Base-by-base conservation (phyloP, 2,113 vertebrate species). In the Pao palembangensis region DNA sequence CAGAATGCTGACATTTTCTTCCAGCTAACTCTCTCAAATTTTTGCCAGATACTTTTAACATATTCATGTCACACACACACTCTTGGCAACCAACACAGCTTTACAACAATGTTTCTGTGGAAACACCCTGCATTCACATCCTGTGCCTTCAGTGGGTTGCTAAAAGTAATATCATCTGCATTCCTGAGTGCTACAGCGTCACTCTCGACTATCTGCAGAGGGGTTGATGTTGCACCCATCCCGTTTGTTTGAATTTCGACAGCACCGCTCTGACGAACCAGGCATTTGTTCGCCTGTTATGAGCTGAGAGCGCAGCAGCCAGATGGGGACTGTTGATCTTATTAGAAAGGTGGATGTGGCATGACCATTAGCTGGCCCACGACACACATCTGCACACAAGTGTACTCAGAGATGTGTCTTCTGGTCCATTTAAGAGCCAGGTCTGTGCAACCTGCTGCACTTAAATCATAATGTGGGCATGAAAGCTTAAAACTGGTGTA, bases 321-420 rank as follows among this genome's bases (percentile, higher is more conserved):
- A 90, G 89, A 88, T 90, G 88, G 87, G 79, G 67, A 70, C 76
- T 91, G 89, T 90, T 91, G 81, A 87, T 86, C 84, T 85, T 83
- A 79, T 88, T 82, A 83, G 66, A 74, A 81, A 82, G 69, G 80
- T 85, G 60, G 73, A 88, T 76, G 71, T 71, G 71, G 86, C 82
- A 82, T 71, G 76, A 64, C 82, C 80, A 88, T 90, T 89, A 87
- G 78, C 82, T 80, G 69, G 64, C 75, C 63, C 78, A 77, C 71
- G 78, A 92, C 84, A 88, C 61, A 67, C 18, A 23, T 19, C 55
- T 23, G 58, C 60, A 72, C 61, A 74, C 67, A 58, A 55, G 59
- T 20, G 71, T 46, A 51, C 55, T 59, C 48, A 59, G 51, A 67
- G 64, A 28, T 55, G 57, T 64, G 54, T 57, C 64, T 48, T 61